phyloP scores from a whole-genome alignment of 2,888 invertebrate species.

The Yponomeuta cagnagella region DNA sequence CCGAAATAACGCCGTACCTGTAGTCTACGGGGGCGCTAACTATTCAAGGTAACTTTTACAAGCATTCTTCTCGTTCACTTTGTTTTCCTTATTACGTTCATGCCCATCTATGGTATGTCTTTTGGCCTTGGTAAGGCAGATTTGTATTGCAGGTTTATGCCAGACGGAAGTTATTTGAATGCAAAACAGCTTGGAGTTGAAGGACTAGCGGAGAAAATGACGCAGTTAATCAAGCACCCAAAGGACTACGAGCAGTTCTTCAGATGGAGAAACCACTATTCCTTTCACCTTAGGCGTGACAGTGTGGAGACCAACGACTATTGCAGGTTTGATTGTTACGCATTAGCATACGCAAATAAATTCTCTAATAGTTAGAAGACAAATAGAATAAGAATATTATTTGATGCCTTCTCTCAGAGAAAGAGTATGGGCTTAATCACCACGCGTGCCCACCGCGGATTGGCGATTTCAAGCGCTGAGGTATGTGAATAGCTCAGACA shows the following conservation, averaged over 20 bases:
- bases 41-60: constrained; percentile 48
- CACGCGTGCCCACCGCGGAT: no score
- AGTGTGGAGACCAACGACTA: constrained; percentile 29
- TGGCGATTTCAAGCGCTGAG: no score
- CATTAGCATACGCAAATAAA: no score
- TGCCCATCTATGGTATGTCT: no score
- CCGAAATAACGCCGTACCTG: constrained; percentile 75
- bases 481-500: no score
- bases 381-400: no score
- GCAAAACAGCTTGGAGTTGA: constrained; percentile 24
- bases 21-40: constrained; percentile 79
- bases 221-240: constrained; percentile 29
- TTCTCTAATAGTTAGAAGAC: no score
- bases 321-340: constrained; percentile 22
- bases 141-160: constrained; percentile 33
- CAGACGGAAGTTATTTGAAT: constrained; percentile 35
- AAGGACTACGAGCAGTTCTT: constrained; percentile 33
- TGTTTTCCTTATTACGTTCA: neutral
- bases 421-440: no score
- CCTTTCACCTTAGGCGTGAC: constrained; percentile 26
- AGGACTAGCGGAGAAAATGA: constrained; percentile 30
- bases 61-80: neutral
- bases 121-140: neutral
- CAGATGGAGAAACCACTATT: constrained; percentile 39
- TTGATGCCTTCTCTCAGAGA: no score